Base-by-base conservation (phyloP, 2,797 vertebrate genomes). In the Epinephelus awoara region DNA sequence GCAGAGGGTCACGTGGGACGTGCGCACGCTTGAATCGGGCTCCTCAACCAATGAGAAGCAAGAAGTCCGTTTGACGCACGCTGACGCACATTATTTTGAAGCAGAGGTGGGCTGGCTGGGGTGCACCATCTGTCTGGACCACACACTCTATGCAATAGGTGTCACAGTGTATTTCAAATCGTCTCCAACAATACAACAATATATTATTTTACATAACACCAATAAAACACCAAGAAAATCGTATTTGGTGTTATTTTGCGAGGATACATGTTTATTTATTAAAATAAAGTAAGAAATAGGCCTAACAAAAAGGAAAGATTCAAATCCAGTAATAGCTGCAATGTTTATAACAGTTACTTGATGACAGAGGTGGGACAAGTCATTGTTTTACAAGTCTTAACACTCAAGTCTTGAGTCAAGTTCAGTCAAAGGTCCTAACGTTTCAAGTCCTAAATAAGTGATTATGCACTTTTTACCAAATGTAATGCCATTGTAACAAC, bases 51-150 rank as follows among this genome's bases (percentile, higher is more conserved):
- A 93, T 90, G 19, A 83, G 0, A 68, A 34, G 0, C 0, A 52
- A 77, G 77, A 0, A 67, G 65, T 62, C 0, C 0, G 14, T 56
- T 3, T 90, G 80, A 94, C 90, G 85, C 77, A 79, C n/a, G 3
- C 0, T 88, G 81, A 92, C 85, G 87, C 71, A 87, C 23, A n/a
- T 74, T 54, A 69, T 72, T 86, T 89, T 85, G 79, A 87, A 87
- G 77, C 27, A 14, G 46, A 50, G 27, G 51, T 54, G 81, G 67
- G 61, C 18, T 17, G 14, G 1, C n/a, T 42, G 21, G 19, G 38
- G 56, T 54, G 40, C 40, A 18, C n/a, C 21, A 25, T 21, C 21
- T 29, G 44, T 44, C 46, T 29, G 13, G 44, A 27, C 27, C 12
- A 46, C n/a, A 46, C 6, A 46, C 38, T 38, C 3, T 44, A 25